A percentile compares a stretch with the other conserved stretches of the same genome.
phyloP scores from a whole-genome alignment of 2,113 vertebrate species.

The Atractosteus spatula region DNA sequence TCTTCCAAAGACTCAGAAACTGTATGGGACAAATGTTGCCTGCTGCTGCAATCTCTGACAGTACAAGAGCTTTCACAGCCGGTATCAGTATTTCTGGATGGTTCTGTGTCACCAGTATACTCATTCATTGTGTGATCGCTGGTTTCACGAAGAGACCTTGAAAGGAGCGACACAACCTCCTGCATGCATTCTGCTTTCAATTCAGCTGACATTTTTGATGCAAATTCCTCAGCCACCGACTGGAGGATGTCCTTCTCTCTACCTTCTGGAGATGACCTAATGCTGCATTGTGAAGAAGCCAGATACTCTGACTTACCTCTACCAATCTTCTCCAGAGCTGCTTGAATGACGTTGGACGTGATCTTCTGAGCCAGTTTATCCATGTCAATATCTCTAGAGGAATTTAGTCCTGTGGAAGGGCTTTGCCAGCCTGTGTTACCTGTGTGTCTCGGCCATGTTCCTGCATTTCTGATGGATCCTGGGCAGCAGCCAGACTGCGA shows the following conservation, averaged over 20 bases:
- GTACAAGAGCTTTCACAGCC: no score
- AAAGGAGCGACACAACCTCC: neutral
- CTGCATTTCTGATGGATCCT: neutral
- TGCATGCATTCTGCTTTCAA: constrained; percentile 3
- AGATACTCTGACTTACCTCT: neutral
- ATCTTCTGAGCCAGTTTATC: neutral
- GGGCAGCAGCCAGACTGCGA: no score
- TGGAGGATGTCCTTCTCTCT: neutral
- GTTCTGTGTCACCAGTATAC: no score
- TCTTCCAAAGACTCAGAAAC: no score
- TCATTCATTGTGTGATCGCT: neutral
- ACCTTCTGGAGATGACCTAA: neutral
- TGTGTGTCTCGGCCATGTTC: no score
- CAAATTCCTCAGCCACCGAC: constrained; percentile 6
- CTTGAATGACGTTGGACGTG: constrained; percentile 3
- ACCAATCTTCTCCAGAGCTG: neutral
- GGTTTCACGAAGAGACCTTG: neutral
- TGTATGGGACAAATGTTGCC: no score
- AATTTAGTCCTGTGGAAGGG: no score
- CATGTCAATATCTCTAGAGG: neutral
- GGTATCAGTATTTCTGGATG: no score
- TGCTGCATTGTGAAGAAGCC: neutral
- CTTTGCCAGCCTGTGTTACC: no score
- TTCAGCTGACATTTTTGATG: constrained; percentile 8
- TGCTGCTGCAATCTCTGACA: no score